A percentile compares a stretch with the other conserved stretches of the same genome.
These are phyloP conservation scores for Onychomys arenicola DNA, from an alignment of 2,797 vertebrate species.

Conservation along the genomic window DNA sequence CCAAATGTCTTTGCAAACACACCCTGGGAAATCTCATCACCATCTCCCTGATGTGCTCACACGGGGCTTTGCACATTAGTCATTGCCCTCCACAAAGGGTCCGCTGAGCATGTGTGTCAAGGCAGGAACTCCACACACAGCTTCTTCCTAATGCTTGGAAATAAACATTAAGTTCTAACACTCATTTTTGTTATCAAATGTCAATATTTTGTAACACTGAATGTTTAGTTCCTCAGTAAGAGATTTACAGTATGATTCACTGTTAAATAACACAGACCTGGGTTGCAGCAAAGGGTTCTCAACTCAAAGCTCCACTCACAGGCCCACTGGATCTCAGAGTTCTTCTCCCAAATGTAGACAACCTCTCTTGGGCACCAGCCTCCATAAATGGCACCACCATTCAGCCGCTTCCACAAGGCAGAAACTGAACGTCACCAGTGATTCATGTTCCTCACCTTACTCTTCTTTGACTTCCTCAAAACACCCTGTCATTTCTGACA, in stretches of 20 bases:
- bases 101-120: neutral
- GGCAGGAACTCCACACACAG: conserved; percentile 44
- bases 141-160: neutral
- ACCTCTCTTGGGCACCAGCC: neutral
- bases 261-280: neutral
- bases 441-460: neutral
- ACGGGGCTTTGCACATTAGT: conserved; percentile 66
- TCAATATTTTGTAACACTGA: neutral
- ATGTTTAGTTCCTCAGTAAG: neutral
- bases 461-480: neutral
- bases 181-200: neutral
- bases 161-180: neutral
- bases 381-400: neutral
- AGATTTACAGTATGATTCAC: neutral
- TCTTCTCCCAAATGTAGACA: neutral
- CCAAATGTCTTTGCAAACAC: conserved; percentile 70
- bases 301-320: neutral
- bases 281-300: neutral
- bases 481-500: neutral
- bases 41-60: neutral
- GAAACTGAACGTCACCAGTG: neutral
- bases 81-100: conserved; percentile 45
- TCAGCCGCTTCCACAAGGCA: neutral
- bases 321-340: neutral
- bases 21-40: conserved; percentile 64